These are phyloP conservation scores for Pipra filicauda DNA, from an alignment of 2,113 vertebrate genomes.

Conservation along the genomic window DNA sequence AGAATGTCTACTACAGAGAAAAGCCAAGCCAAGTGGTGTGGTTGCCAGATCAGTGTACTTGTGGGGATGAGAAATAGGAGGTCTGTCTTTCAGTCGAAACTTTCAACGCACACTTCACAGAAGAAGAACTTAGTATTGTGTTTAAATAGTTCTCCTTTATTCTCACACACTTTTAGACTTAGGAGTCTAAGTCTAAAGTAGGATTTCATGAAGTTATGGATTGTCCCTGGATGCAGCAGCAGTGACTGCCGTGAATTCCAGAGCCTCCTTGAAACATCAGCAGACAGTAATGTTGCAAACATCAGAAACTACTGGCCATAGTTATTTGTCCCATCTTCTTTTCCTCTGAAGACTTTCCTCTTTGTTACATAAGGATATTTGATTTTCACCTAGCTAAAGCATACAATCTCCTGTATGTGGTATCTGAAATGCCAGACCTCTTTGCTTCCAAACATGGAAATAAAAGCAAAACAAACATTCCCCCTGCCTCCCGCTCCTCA, in stretches of 20 bases:
- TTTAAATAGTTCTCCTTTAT: neutral
- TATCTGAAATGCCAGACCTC: neutral
- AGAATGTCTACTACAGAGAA: neutral
- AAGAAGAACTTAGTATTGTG: neutral
- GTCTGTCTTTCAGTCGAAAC: neutral
- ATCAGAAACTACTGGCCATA: neutral
- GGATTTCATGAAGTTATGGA: neutral
- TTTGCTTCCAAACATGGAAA: neutral
- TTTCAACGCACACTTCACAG: neutral
- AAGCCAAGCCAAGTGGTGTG: neutral
- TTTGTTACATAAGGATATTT: neutral
- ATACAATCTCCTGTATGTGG: accelerated
- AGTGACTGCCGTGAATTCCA: neutral
- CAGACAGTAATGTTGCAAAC: neutral
- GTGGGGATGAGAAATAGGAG: neutral
- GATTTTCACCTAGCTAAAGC: neutral
- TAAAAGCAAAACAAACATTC: neutral
- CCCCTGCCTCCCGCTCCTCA: accelerated
- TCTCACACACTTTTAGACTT: neutral
- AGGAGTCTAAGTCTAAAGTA: no score
- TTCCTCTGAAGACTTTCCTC: neutral
- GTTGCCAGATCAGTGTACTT: neutral
- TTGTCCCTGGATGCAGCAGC: neutral
- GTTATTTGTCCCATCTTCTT: neutral
- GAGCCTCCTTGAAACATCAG: neutral